Percentiles rank a stretch among this genome's conserved stretches.
Evolutionary conservation across 1,140 invertebrate species (phyloP).

Genomic region (Bombus huntii): DNA sequence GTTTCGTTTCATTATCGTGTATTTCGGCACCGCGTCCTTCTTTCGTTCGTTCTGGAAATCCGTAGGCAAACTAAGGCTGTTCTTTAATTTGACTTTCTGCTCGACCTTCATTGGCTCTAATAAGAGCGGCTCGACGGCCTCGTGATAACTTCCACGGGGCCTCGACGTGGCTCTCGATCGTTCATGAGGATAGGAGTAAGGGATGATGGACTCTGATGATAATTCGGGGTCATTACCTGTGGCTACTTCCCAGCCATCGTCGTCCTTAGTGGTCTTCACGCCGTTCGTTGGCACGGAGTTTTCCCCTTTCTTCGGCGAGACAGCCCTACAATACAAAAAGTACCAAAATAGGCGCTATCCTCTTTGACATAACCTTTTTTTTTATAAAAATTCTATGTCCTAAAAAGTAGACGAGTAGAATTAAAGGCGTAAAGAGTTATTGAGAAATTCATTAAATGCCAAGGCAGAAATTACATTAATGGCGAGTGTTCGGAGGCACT

Average conservation of each 20-base stretch:
- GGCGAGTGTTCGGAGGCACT: too few species aligned
- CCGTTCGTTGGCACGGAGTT: not conserved
- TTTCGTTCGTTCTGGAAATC: conserved; percentile 1
- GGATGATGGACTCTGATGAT: conserved; percentile 21
- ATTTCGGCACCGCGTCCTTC: not conserved
- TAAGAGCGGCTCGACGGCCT: conserved; percentile 13
- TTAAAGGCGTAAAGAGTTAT: not conserved
- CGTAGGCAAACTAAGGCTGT: not conserved
- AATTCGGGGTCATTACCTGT: conserved; percentile 69
- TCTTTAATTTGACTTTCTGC: conserved; percentile 5
- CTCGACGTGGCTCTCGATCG: conserved; percentile 5
- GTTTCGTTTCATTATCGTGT: not conserved
- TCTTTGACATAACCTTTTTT: too few species aligned
- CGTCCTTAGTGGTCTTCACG: conserved; percentile 26
- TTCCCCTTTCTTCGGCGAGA: conserved; percentile 1
- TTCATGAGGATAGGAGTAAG: conserved; percentile 5
- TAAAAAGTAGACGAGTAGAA: not conserved
- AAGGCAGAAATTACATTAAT: not conserved
- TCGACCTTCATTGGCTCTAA: not conserved
- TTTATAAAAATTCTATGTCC: not conserved
- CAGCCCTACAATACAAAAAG: conserved; percentile 13
- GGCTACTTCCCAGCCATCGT: conserved; percentile 74
- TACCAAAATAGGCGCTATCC: not conserved
- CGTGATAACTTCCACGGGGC: conserved; percentile 23
- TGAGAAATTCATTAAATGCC: not conserved